A percentile compares a stretch with the other conserved stretches of the same genome.
These are phyloP conservation scores for Melierax canorus DNA, from an alignment of 2,113 vertebrate species.

Conservation along the genomic window DNA sequence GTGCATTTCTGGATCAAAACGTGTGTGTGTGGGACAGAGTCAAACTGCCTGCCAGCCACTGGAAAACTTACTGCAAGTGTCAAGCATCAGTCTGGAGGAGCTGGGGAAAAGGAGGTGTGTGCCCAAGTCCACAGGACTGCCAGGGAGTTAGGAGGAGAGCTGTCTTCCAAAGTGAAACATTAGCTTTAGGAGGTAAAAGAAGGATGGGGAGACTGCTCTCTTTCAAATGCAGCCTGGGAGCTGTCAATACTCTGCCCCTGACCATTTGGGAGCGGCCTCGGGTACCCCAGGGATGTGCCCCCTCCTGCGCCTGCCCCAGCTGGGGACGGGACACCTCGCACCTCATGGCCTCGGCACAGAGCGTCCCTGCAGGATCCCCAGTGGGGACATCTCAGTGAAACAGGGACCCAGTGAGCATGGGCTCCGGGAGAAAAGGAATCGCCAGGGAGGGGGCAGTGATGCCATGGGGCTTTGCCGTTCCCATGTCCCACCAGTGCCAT, in stretches of 20 bases:
- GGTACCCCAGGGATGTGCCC: not conserved
- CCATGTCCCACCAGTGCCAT: fast-evolving
- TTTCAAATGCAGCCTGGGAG: not conserved
- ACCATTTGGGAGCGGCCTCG: not conserved
- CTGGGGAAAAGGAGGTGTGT: not conserved
- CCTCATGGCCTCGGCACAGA: not conserved
- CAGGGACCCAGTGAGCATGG: fast-evolving
- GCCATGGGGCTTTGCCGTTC: not conserved
- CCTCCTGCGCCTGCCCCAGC: not conserved
- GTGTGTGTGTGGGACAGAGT: fast-evolving
- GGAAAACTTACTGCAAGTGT: not conserved
- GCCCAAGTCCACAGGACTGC: not conserved
- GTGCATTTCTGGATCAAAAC: not conserved
- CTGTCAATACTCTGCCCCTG: not conserved
- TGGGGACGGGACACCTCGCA: not conserved
- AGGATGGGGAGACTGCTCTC: not conserved
- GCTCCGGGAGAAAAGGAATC: not conserved
- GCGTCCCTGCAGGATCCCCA: not conserved
- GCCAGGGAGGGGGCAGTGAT: not conserved
- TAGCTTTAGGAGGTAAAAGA: too few relatives aligned
- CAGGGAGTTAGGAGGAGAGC: not conserved
- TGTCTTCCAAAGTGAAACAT: too few relatives aligned
- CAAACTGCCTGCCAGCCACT: not conserved
- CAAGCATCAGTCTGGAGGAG: not conserved
- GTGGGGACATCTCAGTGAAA: not conserved